Evolutionary conservation across 2,113 vertebrate genomes (phyloP), one percentile per base, ranked within the genome.

Genomic region (Lampris megalopsis): DNA sequence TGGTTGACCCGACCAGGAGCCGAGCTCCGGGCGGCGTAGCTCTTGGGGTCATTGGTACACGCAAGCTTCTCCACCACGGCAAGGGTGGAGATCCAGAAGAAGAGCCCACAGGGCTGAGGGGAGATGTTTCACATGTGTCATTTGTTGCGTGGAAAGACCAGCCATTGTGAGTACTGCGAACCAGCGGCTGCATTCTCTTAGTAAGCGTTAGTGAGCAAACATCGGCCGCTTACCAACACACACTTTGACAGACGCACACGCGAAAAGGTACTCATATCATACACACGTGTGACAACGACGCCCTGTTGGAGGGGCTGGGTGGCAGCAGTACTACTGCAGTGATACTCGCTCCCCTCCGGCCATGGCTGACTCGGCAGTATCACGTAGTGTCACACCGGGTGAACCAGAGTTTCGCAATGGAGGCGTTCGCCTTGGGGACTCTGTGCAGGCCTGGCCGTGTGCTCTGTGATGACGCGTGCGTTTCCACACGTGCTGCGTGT

Each of bases 391-490:
- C 24, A 24, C 24, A 24, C 24, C 24, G 24, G 24, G 2, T 54
- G 52, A 61, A 47, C 38, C 24, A 24, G 49, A 43, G 72, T 45
- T 6, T 45, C 6, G 43, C 43, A 6, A 3, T 45, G 43, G 6
- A 45, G 43, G 42, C 71, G 43, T 60, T 52, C 57, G 72, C 52
- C 64, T 70, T 52, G 40, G n/a, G 24, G 61, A n/a, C 24, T 74
- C 62, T 66, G 66, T 45, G n/a, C 13, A 3, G 49, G 50, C 7
- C 7, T 72, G 0, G 2, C 3, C 35, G 43, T 45, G 69, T 5
- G 43, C 43, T 45, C 43, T 66, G 62, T 82, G 52, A 68, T 57
- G 56, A 81, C 68, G 2, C 36, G 36, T 64, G 10, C 63, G 53
- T 73, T 62, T 56, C 58, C 42, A 63, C 36, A 4, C 11, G 43